Conservation (phyloP, 2,888 invertebrate genomes). For the Strigamia transsilvanica region DNA sequence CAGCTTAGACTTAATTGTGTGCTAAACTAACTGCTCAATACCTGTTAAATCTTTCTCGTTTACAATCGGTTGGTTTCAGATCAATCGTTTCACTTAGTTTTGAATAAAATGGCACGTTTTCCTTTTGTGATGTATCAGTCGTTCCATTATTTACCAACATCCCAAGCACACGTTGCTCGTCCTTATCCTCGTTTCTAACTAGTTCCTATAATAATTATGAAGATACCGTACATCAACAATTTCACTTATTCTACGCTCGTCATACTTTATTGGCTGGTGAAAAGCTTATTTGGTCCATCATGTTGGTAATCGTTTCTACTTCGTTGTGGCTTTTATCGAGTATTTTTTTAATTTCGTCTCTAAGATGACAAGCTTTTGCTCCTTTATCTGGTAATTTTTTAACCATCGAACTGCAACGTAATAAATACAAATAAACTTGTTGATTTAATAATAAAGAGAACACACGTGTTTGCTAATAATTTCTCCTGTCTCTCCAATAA, state of each 20-base stretch:
- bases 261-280: background rate
- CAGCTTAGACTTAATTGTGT: background rate
- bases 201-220: background rate
- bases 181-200: background rate
- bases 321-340: background rate
- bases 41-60: background rate
- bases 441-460: background rate
- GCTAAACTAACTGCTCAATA: background rate
- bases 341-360: background rate
- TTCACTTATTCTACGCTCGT: too few species aligned
- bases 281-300: background rate
- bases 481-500: conserved; percentile 8
- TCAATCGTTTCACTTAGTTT: background rate
- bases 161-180: background rate
- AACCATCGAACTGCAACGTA: background rate
- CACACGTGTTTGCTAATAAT: background rate
- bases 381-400: background rate
- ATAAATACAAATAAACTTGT: background rate
- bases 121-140: background rate
- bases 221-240: background rate
- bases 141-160: background rate
- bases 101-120: background rate
- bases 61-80: background rate
- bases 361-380: background rate
- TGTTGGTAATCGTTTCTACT: background rate